These are phyloP conservation scores for mouse (Mus musculus) DNA, from an alignment of 2,113 vertebrate genomes.

Conservation along the genomic window DNA sequence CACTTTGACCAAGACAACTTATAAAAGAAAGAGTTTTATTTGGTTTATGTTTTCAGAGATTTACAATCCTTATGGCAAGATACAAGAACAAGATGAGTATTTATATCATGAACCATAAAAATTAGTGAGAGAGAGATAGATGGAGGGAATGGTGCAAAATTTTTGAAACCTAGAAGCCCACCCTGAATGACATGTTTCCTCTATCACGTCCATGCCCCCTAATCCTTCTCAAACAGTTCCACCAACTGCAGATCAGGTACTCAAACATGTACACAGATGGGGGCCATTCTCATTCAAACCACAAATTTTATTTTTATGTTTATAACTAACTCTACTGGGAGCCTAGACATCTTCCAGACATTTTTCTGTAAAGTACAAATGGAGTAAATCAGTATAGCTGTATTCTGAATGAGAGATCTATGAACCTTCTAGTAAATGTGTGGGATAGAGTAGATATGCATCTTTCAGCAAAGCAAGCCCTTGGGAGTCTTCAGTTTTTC, in stretches of 20 bases:
- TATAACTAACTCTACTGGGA: not conserved
- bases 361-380: not conserved
- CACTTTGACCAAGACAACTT: not conserved
- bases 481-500: not conserved
- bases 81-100: not conserved
- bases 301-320: not conserved
- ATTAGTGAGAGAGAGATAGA: not conserved
- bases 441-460: not conserved
- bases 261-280: not conserved
- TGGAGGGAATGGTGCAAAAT: not conserved
- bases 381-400: not conserved
- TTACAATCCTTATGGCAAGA: too few relatives aligned
- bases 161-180: not conserved
- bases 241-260: not conserved
- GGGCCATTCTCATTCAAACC: not conserved
- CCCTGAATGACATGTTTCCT: too few relatives aligned
- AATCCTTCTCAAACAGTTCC: not conserved
- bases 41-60: not conserved
- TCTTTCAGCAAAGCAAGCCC: not conserved
- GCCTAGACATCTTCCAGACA: not conserved
- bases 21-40: not conserved
- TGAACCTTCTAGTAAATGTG: not conserved
- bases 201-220: too few relatives aligned
- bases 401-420: not conserved
- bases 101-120: not conserved